These are phyloP conservation scores for Pollachius pollachius DNA, from an alignment of 2,113 vertebrate species.

Conservation along the genomic window DNA sequence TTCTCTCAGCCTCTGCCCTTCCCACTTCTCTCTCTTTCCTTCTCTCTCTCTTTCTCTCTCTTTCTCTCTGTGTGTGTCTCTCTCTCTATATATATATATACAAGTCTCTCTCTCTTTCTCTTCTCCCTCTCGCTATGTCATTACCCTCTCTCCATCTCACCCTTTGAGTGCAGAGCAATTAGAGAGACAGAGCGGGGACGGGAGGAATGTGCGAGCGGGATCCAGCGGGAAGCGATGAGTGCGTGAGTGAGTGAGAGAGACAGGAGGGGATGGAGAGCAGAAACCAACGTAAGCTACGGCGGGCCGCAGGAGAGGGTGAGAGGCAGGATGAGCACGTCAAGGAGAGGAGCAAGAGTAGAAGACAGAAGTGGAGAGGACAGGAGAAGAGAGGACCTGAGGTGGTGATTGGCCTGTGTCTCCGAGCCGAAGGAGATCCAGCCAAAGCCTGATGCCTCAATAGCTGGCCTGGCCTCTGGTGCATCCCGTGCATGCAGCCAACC, in stretches of 20 bases:
- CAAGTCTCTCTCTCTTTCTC: slow-evolving; percentile 36
- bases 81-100: slow-evolving; percentile 57
- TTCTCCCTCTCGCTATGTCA: slow-evolving; percentile 17
- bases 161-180: slow-evolving; percentile 73
- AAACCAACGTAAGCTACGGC: background rate
- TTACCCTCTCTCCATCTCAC: slow-evolving; percentile 64
- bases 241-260: slow-evolving; percentile 51
- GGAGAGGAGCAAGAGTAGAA: slow-evolving; percentile 23
- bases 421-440: slow-evolving; percentile 60
- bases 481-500: slow-evolving; percentile 77
- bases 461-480: slow-evolving; percentile 71
- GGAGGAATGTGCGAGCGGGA: slow-evolving; percentile 71
- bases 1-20: slow-evolving; percentile 54
- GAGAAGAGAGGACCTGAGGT: slow-evolving; percentile 39
- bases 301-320: background rate
- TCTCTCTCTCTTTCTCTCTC: slow-evolving; percentile 26
- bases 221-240: slow-evolving; percentile 38
- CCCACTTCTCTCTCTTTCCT: background rate
- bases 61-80: slow-evolving; percentile 16
- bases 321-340: slow-evolving; percentile 52
- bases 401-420: slow-evolving; percentile 70
- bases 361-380: background rate
- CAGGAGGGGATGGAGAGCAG: slow-evolving; percentile 52
- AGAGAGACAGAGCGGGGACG: slow-evolving; percentile 71
- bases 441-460: slow-evolving; percentile 70